Evolutionary conservation across 1,140 invertebrate genomes (phyloP), one percentile per base, ranked within the genome.

Genomic region (Liolophura sinensis): DNA sequence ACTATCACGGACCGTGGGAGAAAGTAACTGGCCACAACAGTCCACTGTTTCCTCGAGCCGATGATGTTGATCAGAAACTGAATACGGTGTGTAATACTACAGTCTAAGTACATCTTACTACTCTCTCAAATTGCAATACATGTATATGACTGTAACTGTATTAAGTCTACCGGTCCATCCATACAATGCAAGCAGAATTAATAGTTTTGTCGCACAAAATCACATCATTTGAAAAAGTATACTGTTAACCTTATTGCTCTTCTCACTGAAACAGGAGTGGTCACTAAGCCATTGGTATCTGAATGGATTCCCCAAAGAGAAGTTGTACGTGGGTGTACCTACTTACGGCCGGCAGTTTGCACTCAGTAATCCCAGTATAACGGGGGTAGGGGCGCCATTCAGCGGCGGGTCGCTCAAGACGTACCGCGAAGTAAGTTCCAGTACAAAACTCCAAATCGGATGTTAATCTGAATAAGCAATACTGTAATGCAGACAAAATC

Each of bases 1-100:
- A 96, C 86, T 94, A 96, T 83, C 94, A 96, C 79, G 94, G 94
- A 15, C 94, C 94, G 85, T 96, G 93, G 94, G 93, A 96, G 80
- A 92, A 92, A 25, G 92, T 95, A 82, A 95, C 94, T 18, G 82
- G 80, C 4, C 80, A 83, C 71, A 78, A 85, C 60, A 71, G 80
- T 50, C 76, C 83, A 1, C 75, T 85, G 12, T 82, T 76, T 62
- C 50, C 71, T 1, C 58, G 71, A 27, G 50, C 54, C 6, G 67
- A 71, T 50, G 72, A 74, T 57, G 60, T 62, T 27, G 73, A 67
- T 12, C 52, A 61, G 18, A 14, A 40, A 7, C 57, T 59, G 1
- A 59, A 59, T 31, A 59, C 46, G 57, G 57, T 59, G 31, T 27
- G 57, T 40, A 40, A 40, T 40, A 40, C 31, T 40, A 40, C 31